Evolutionary conservation across 2,888 invertebrate species (phyloP).

Genomic region (Iselma pallidipennis): DNA sequence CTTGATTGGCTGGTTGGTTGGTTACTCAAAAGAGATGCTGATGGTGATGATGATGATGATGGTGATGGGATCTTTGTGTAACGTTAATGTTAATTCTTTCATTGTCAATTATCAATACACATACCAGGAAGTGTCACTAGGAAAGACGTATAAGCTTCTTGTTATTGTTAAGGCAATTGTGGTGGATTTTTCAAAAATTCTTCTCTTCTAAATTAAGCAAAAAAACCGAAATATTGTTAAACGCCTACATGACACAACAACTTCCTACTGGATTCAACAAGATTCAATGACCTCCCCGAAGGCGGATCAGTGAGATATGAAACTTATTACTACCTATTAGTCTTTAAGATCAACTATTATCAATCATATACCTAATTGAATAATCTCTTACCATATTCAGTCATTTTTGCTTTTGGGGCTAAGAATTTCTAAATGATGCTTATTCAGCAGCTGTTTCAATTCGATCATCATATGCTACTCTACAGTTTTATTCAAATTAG

Average conservation of each 20-base stretch:
- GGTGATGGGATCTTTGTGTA: not conserved
- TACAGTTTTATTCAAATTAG: not conserved
- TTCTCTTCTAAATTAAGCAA: not conserved
- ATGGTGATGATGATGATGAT: not conserved
- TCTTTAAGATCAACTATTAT: not conserved
- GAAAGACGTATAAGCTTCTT: not conserved
- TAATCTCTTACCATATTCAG: not conserved
- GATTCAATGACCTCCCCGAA: slow-evolving; percentile 45
- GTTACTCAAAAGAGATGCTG: no score
- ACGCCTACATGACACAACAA: slow-evolving; percentile 35
- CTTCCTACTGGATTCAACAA: slow-evolving; percentile 48
- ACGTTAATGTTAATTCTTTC: not conserved
- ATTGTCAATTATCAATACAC: not conserved
- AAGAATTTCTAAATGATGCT: no score
- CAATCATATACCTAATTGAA: not conserved
- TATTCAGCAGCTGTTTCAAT: not conserved
- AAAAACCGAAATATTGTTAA: slow-evolving; percentile 25
- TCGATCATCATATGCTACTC: not conserved
- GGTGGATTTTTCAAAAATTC: not conserved
- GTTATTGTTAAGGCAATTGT: not conserved
- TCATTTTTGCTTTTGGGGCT: no score
- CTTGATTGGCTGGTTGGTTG: not conserved
- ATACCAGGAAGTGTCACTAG: not conserved
- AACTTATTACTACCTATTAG: slow-evolving; percentile 13
- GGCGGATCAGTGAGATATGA: slow-evolving; percentile 30